Evolutionary conservation across 2,888 invertebrate genomes (phyloP), one percentile per base, ranked within the genome.

Genomic region (Drosophila peninsularis): DNA sequence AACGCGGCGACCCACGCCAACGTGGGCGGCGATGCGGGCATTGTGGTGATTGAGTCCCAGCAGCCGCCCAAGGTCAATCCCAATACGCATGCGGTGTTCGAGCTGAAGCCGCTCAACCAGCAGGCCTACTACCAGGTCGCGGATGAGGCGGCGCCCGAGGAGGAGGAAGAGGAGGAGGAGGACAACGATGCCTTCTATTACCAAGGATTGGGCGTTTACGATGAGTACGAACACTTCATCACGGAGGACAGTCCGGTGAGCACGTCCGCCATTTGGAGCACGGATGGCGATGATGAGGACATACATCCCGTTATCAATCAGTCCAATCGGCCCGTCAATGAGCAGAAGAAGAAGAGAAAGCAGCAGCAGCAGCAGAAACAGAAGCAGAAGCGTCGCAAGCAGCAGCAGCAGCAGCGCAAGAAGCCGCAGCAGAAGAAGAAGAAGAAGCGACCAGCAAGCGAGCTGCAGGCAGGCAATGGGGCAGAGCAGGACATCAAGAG

Each of bases 51-150:
- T 2, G 79, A 91, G 4, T 76, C 88, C 0, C 56, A 89, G 45
- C 66, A 56, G 21, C 91, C 91, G 4, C 91, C 90, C 19, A 88
- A 91, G 49, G 90, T 91, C 0, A 85, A 91, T 78, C 90, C 89
- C n/a, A 75, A 79, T 42, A 90, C 91, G 0, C 91, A 90, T 57
- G 90, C 91, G 0, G 82, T 90, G 7, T 90, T 90, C 55, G 87
- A 91, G 65, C 62, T 91, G 62, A 70, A 85, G 52, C 90, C 49
- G 36, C 58, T 66, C 10, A 52, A 53, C 9, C 61, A 56, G 2
- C 66, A 64, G 4, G 3, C 47, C 39, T 74, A 53, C n/a, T 80
- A 81, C 83, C 54, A 71, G 41, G 19, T 19, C 13, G 13, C n/a
- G 7, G 34, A 45, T n/a, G 45, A 6, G 27, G 5, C 10, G 13